Evolutionary conservation across 2,888 invertebrate genomes (phyloP), one percentile per base, ranked within the genome.

Genomic region (Allophyes oxyacanthae): DNA sequence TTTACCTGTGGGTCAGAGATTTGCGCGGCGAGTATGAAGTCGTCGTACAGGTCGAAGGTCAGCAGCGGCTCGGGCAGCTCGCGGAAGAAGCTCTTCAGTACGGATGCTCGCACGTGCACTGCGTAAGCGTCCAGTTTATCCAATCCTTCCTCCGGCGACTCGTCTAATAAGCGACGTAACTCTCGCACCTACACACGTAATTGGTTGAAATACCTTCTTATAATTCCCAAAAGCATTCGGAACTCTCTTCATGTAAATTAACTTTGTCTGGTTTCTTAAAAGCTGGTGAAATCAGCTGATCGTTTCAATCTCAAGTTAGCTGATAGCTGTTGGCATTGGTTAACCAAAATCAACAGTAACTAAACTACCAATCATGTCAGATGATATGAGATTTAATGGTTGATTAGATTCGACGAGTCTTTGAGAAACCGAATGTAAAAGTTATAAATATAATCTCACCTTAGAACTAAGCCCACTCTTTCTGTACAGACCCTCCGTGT

Each of bases 31-130:
- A 98, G 96, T 62, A 99, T 95, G 89, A 99, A 98, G 91, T 99
- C 98, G 89, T 99, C 98, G 88, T 99, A 99, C 66, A 98, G 96
- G 85, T 98, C 98, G 91, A 97, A 98, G 48, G 98, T 98, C 72
- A 99, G 95, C 73, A 99, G 92, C 14, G 99, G 99, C 87, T 99
- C 98, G 11, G 98, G 98, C 96, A 99, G 96, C 86, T 99, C 99
- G 34, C 98, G 95, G 87, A 99, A 96, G 94, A 98, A 98, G 72
- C 95, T 94, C 91, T 99, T 99, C 58, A 99, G 94, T 30, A 98
- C 97, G 33, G 98, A 97, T 0, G 98, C 97, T 55, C 98, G 92
- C 34, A 98, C 98, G 91, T 99, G 98, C 50, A 99, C 97, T 51
- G 97, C 97, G 89, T 97, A 98, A 72, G 96, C 95, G 66, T 97